A percentile compares a stretch with the other conserved stretches of the same genome.
These are phyloP conservation scores for Rhineura floridana DNA, from an alignment of 2,113 vertebrate species.

Conservation along the genomic window DNA sequence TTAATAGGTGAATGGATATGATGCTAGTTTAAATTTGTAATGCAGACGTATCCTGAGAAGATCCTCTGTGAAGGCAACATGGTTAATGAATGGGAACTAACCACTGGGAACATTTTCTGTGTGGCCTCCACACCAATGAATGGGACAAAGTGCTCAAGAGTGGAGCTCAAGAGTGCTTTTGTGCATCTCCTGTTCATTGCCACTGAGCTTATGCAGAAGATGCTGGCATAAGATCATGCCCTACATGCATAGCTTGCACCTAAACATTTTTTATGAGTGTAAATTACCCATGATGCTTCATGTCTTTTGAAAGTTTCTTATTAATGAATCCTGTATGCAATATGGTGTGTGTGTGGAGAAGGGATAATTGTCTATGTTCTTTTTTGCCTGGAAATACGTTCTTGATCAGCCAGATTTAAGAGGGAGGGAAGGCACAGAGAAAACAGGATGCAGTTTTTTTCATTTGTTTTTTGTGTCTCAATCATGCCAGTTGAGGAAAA, in stretches of 20 bases:
- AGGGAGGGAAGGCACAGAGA: slow-evolving; percentile 10
- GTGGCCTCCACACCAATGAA: not conserved
- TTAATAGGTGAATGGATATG: not conserved
- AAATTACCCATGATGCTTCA: slow-evolving; percentile 49
- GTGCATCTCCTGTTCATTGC: not conserved
- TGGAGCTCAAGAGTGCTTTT: not conserved
- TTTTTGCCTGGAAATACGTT: slow-evolving; percentile 40
- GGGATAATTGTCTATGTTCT: slow-evolving; percentile 42
- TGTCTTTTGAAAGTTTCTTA: slow-evolving; percentile 49
- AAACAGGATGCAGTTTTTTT: slow-evolving; percentile 26
- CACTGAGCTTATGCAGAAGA: not conserved
- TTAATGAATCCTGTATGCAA: slow-evolving; percentile 55
- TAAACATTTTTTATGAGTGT: slow-evolving; percentile 52
- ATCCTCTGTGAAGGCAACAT: not conserved
- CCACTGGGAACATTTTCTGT: not conserved
- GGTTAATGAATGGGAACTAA: not conserved
- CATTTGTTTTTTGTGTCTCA: slow-evolving; percentile 49
- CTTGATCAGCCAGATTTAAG: slow-evolving; percentile 49
- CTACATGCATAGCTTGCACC: not conserved
- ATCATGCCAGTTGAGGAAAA: slow-evolving; percentile 20
- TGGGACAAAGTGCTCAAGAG: not conserved
- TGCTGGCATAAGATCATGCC: not conserved
- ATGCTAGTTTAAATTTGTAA: not conserved
- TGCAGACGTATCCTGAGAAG: not conserved
- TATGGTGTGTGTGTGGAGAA: slow-evolving; percentile 32